These are phyloP conservation scores for Temnothorax longispinosus DNA, from an alignment of 1,140 invertebrate genomes.

Conservation along the genomic window DNA sequence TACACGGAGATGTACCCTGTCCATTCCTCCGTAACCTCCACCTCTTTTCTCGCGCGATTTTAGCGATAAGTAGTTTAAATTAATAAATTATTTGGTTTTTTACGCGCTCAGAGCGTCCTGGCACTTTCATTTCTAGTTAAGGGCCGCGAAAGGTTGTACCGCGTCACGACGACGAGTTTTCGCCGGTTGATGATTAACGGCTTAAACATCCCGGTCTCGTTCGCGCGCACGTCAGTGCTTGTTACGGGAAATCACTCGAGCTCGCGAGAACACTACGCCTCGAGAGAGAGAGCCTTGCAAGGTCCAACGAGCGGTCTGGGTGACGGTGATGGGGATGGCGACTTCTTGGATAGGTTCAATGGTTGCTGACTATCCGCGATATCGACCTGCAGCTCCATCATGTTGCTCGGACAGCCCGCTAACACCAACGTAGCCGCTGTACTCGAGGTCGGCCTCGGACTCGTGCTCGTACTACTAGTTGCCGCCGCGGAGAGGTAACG, in stretches of 20 bases:
- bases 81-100: constrained; percentile 89
- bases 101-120: constrained; percentile 87
- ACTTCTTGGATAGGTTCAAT: constrained; percentile 95
- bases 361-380: constrained; percentile 93
- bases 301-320: constrained; percentile 86
- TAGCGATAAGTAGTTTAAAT: constrained; percentile 82
- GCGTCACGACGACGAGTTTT: constrained; percentile 43
- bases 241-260: constrained; percentile 50
- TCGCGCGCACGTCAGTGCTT: constrained; percentile 8
- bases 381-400: constrained; percentile 93
- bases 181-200: constrained; percentile 34
- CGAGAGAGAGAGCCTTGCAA: constrained; percentile 87
- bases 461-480: constrained; percentile 82
- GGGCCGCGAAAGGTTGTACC: constrained; percentile 40
- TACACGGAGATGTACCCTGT: constrained; percentile 49
- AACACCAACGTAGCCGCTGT: constrained; percentile 82
- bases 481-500: constrained; percentile 81
- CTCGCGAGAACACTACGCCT: constrained; percentile 85
- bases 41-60: constrained; percentile 60
- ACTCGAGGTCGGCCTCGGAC: constrained; percentile 83
- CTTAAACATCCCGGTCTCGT: not conserved
- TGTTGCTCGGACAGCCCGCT: constrained; percentile 83
- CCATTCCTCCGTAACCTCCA: constrained; percentile 43
- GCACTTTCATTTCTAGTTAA: constrained; percentile 78
- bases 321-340: constrained; percentile 92